Percentiles rank a stretch among this genome's conserved stretches.
These are phyloP conservation scores for Chiridota heheva DNA, from an alignment of 35 echinoderm and acorn worm species.

Conservation along the genomic window DNA sequence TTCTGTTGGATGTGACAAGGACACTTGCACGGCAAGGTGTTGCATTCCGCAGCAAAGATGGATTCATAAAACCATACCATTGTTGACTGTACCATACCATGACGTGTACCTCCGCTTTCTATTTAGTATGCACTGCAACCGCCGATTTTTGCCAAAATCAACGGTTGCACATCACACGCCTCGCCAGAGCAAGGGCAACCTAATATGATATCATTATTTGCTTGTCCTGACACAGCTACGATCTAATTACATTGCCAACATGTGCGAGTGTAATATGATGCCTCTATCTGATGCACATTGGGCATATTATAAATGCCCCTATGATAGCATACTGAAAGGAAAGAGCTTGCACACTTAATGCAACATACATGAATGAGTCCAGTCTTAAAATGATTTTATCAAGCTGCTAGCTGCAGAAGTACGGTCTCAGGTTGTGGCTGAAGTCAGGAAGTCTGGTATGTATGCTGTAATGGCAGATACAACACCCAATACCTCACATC, in stretches of 20 bases:
- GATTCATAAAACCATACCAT: no score
- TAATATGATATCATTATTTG: conserved; percentile 6
- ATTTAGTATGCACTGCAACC: no score
- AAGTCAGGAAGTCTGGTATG: conserved; percentile 10
- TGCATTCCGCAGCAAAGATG: conserved; percentile 1
- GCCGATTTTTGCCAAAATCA: no score
- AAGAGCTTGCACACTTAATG: conserved; percentile 11
- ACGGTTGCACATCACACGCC: no score
- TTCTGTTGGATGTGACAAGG: conserved; percentile 28
- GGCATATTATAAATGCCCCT: no score
- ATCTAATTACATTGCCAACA: conserved; percentile 4
- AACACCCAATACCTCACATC: conserved; percentile 19
- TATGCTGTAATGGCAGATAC: conserved; percentile 30
- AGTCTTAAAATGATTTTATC: conserved; percentile 38
- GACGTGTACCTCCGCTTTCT: no score
- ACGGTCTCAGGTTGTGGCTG: conserved; percentile 10
- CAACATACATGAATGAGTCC: background rate
- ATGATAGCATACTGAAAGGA: conserved; percentile 1
- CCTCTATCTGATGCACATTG: no score
- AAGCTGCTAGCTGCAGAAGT: background rate
- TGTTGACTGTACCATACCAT: no score
- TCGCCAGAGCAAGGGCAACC: no score
- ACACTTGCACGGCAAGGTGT: conserved; percentile 18
- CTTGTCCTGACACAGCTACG: conserved; percentile 15
- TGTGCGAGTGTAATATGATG: background rate